Conservation (phyloP, 1,140 invertebrate species). For the Bombus cullumanus region DNA sequence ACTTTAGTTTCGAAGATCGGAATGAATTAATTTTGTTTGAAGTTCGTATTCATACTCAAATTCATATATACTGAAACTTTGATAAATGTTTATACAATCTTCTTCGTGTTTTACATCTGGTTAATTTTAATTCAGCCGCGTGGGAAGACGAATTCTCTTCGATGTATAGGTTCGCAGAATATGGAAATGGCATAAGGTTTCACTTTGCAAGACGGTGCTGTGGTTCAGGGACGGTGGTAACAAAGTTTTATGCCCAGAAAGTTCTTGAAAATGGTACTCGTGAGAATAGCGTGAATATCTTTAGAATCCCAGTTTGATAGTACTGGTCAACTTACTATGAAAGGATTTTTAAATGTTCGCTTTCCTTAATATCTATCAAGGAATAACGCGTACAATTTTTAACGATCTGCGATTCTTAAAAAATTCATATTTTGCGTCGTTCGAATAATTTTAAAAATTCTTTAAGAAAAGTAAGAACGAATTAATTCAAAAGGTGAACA, state of each 20-base stretch:
- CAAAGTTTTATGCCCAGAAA: constrained; percentile 3
- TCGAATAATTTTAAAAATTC: no score
- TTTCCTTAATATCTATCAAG: neutral
- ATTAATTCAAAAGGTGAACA: no score
- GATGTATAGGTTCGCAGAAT: neutral
- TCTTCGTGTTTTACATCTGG: neutral
- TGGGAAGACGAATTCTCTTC: neutral
- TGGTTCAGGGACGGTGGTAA: neutral
- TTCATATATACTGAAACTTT: neutral
- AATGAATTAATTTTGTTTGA: neutral
- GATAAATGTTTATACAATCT: neutral
- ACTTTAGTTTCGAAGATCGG: neutral
- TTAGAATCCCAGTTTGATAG: neutral
- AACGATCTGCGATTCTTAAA: neutral
- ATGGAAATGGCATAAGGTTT: neutral
- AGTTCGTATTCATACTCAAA: neutral
- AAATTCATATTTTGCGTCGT: neutral
- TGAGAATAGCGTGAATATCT: neutral
- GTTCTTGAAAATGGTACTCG: constrained; percentile 1
- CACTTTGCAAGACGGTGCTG: neutral
- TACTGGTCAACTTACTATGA: neutral
- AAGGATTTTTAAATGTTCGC: neutral
- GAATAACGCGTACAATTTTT: neutral
- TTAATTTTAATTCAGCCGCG: neutral
- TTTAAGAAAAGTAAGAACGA: no score